Conservation (phyloP, 2,797 vertebrate species). For the Coregonus suidteri region DNA sequence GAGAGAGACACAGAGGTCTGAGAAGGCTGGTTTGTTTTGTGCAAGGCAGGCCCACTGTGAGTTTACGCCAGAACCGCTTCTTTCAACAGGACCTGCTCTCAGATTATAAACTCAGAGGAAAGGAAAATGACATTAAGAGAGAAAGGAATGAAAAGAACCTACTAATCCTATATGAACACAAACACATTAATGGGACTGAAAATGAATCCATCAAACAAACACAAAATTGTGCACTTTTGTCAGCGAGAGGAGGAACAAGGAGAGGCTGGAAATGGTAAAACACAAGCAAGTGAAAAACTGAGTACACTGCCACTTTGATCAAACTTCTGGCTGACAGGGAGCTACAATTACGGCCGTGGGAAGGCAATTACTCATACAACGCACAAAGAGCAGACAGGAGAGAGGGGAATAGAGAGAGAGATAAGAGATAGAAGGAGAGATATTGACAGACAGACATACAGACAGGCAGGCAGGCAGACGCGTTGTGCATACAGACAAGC, state of each 20-base stretch:
- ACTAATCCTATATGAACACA: conserved; percentile 50
- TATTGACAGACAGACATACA: background rate
- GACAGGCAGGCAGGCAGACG: conserved; percentile 23
- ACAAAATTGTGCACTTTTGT: conserved; percentile 25
- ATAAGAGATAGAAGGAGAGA: background rate
- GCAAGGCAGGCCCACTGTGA: conserved; percentile 25
- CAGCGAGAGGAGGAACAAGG: conserved; percentile 31
- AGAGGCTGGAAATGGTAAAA: conserved; percentile 60
- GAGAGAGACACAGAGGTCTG: background rate
- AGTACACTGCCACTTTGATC: conserved; percentile 77
- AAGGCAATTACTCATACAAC: conserved; percentile 90
- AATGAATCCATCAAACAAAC: conserved; percentile 61
- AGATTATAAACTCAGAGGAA: conserved; percentile 47
- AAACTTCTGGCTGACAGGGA: conserved; percentile 73
- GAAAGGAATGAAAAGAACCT: conserved; percentile 17
- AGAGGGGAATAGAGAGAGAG: conserved; percentile 11
- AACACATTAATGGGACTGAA: conserved; percentile 56
- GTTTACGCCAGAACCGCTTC: conserved; percentile 48
- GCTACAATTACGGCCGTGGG: conserved; percentile 76
- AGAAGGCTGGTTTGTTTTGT: background rate
- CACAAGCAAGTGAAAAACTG: conserved; percentile 70
- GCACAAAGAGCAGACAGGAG: conserved; percentile 75
- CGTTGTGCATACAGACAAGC: conserved; percentile 32
- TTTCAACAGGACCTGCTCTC: conserved; percentile 38
- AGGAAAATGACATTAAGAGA: conserved; percentile 39